A percentile compares a stretch with the other conserved stretches of the same genome.
Evolutionary conservation across 1,140 invertebrate species (phyloP).

Genomic region (Acyrthosiphon pisum): DNA sequence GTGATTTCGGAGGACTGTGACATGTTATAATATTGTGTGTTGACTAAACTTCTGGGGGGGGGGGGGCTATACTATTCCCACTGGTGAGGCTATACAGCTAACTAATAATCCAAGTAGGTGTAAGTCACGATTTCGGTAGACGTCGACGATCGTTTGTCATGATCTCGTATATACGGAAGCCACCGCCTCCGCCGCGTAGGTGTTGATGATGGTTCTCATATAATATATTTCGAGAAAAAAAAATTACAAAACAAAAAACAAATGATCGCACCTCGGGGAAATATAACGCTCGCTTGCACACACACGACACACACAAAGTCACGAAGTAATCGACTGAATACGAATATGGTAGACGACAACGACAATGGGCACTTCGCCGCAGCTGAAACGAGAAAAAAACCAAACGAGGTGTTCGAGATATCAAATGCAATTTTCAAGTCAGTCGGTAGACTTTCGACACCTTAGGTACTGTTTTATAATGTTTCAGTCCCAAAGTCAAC

Average conservation of each 20-base stretch:
- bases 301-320: not conserved
- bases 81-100: not conserved
- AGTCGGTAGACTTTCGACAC: not conserved
- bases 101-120: not conserved
- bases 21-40: too few relatives aligned
- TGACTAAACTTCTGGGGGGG: not conserved
- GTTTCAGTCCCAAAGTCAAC: not conserved
- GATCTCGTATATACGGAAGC: not conserved
- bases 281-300: not conserved
- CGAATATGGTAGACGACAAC: not conserved
- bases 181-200: not conserved
- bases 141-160: not conserved
- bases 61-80: not conserved
- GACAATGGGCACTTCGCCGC: not conserved
- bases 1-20: too few relatives aligned
- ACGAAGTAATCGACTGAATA: not conserved
- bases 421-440: not conserved
- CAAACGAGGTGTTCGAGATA: not conserved
- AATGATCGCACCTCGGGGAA: conserved; percentile 32
- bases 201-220: conserved; percentile 3
- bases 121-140: not conserved
- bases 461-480: not conserved
- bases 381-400: not conserved
- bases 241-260: conserved; percentile 17
- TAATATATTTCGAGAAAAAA: not conserved